Percentiles rank a stretch among this genome's conserved stretches.
Conservation (phyloP, 2,113 vertebrate species). For the Acinonyx jubatus region DNA sequence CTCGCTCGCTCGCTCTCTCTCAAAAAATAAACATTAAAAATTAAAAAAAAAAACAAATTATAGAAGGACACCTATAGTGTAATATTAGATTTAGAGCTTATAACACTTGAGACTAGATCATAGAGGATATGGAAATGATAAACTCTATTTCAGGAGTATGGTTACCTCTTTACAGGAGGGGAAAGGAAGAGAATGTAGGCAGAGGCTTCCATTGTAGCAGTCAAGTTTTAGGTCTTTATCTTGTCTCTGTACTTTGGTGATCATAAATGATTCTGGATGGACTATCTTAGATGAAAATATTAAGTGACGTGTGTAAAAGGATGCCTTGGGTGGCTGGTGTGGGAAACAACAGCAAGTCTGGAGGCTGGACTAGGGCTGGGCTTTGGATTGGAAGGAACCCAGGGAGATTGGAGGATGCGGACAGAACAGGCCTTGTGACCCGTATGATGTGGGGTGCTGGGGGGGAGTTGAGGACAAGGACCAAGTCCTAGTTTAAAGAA, state of each 20-base stretch:
- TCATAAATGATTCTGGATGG: not conserved
- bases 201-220: not conserved
- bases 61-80: not conserved
- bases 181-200: not conserved
- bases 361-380: not conserved
- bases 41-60: no score
- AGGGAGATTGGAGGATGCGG: not conserved
- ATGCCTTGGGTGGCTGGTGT: not conserved
- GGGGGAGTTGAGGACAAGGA: not conserved
- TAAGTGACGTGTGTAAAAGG: not conserved
- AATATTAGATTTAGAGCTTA: not conserved
- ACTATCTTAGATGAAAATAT: not conserved
- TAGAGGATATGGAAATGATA: not conserved
- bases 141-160: not conserved
- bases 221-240: not conserved
- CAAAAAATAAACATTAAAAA: no score
- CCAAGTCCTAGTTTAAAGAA: not conserved
- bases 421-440: not conserved
- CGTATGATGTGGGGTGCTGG: not conserved
- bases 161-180: not conserved
- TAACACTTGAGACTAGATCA: not conserved
- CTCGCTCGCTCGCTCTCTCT: no score
- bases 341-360: not conserved
- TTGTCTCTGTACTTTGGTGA: not conserved
- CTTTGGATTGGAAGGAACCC: not conserved